Evolutionary conservation across 2,888 invertebrate genomes (phyloP).

Genomic region (Heliconius ismenius): DNA sequence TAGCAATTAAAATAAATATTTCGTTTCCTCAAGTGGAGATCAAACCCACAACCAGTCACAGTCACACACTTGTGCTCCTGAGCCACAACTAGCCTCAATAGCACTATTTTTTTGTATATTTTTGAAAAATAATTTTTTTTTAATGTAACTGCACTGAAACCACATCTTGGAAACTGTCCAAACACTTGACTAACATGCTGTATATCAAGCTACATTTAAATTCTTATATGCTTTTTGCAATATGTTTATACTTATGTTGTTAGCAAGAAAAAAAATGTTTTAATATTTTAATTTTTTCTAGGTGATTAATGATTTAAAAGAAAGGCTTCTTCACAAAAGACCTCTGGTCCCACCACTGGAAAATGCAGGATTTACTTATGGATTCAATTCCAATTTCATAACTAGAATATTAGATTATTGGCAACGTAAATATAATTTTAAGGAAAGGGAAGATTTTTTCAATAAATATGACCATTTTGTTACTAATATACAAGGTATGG

Average conservation of each 20-base stretch:
- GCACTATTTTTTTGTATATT: too few relatives aligned
- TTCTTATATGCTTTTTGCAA: not conserved
- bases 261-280: not conserved
- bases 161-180: too few relatives aligned
- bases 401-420: slow-evolving; percentile 88
- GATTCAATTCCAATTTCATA: slow-evolving; percentile 88
- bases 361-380: slow-evolving; percentile 88
- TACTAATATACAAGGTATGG: slow-evolving; percentile 87
- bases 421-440: slow-evolving; percentile 86
- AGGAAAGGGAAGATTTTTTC: slow-evolving; percentile 84
- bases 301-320: slow-evolving; percentile 78
- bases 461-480: slow-evolving; percentile 88
- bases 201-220: not conserved
- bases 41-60: too few relatives aligned
- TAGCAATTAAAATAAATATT: too few relatives aligned
- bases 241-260: too few relatives aligned
- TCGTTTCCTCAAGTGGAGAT: too few relatives aligned
- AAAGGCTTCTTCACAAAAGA: slow-evolving; percentile 77
- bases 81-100: too few relatives aligned
- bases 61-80: too few relatives aligned
- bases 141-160: too few relatives aligned
- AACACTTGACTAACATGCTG: too few relatives aligned
- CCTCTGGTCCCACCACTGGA: slow-evolving; percentile 83
- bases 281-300: slow-evolving; percentile 48
- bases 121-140: too few relatives aligned